Conservation (phyloP, 2,113 vertebrate genomes). For the Channa argus region DNA sequence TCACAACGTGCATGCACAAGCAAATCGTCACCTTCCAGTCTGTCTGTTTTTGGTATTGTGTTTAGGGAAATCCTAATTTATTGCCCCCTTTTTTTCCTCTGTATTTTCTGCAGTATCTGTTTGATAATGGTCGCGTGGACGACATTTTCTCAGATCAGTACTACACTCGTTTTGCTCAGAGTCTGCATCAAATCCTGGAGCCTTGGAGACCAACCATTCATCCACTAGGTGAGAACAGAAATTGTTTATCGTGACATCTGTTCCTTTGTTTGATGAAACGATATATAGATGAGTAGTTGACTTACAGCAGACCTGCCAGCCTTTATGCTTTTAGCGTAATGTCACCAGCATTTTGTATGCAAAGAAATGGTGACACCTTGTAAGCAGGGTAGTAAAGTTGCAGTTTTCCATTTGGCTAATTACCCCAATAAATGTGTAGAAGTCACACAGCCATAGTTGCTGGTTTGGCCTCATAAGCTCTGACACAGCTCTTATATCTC, state of each 20-base stretch:
- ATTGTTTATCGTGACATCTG: neutral
- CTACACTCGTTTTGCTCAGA: conserved; percentile 87
- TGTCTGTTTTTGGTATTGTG: neutral
- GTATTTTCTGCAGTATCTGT: conserved; percentile 79
- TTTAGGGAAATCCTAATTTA: neutral
- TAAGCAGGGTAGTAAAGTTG: too few relatives aligned
- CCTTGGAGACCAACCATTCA: conserved; percentile 92
- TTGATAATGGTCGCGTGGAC: conserved; percentile 84
- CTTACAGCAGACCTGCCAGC: too few relatives aligned
- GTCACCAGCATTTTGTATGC: too few relatives aligned
- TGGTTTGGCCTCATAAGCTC: too few relatives aligned
- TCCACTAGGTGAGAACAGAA: conserved; percentile 88
- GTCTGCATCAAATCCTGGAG: conserved; percentile 95
- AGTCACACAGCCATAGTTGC: too few relatives aligned
- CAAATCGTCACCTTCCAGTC: neutral
- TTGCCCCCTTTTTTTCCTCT: neutral
- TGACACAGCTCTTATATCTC: too few relatives aligned
- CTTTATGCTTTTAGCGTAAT: too few relatives aligned
- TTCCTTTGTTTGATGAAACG: too few relatives aligned
- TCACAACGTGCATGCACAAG: neutral
- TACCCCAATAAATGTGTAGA: too few relatives aligned
- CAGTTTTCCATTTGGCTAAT: too few relatives aligned
- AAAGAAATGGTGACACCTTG: too few relatives aligned
- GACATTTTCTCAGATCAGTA: conserved; percentile 86
- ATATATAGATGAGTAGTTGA: too few relatives aligned